Conservation (phyloP, 2,888 invertebrate genomes). For the Lordiphosa fenestrarum region DNA sequence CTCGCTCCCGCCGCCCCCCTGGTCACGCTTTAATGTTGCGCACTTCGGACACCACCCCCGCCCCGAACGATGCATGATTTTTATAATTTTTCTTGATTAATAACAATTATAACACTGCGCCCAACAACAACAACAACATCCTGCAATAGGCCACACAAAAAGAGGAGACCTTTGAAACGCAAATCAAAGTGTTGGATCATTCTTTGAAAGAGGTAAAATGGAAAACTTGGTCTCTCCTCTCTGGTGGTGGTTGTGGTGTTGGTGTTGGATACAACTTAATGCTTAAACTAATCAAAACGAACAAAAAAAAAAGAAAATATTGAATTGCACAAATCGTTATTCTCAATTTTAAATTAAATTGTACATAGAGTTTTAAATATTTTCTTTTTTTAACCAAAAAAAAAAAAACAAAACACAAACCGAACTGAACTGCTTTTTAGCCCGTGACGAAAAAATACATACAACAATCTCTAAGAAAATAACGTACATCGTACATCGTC, state of each 20-base stretch:
- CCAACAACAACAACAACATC: constrained; percentile 13
- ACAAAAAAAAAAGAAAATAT: constrained; percentile 71
- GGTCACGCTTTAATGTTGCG: too few species aligned
- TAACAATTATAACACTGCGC: neutral
- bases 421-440: constrained; percentile 6
- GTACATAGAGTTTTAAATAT: constrained; percentile 77
- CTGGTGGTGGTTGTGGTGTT: constrained; percentile 61
- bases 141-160: constrained; percentile 92
- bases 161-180: constrained; percentile 95
- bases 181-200: constrained; percentile 93
- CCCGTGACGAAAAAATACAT: constrained; percentile 14
- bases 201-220: constrained; percentile 97
- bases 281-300: constrained; percentile 17
- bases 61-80: too few species aligned
- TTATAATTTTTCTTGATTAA: neutral
- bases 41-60: too few species aligned
- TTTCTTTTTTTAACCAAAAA: constrained; percentile 59
- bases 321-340: constrained; percentile 80
- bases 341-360: constrained; percentile 78
- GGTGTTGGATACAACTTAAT: constrained; percentile 31
- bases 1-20: neutral
- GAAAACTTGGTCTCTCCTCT: constrained; percentile 51
- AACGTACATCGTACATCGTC: constrained; percentile 49
- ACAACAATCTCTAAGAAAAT: constrained; percentile 46
- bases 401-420: constrained; percentile 22